Base-by-base conservation (phyloP, 2,113 vertebrate genomes). In the Herpailurus yagouaroundi region DNA sequence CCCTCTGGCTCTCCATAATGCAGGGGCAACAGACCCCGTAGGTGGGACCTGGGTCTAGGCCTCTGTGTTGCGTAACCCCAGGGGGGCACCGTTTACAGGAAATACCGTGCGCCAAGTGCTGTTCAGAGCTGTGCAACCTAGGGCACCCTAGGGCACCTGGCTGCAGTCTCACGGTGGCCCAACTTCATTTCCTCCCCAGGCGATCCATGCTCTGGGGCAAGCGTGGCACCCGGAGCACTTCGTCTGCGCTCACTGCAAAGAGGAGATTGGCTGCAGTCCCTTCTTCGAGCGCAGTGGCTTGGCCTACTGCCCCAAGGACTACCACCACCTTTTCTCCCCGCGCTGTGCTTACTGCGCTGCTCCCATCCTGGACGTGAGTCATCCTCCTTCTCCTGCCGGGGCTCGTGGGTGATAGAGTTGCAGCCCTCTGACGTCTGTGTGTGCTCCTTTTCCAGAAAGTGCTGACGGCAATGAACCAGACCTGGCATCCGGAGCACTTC, bases 401-500 rank as follows among this genome's bases (percentile, higher is more conserved):
- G 41, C 14, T 48, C 74, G 25, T 48, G 41, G 14, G 9, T 16
- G 7, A 76, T 31, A 41, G 21, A 18, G 5, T 45, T 0, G 25
- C 14, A 1, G 33, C 64, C 3, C 57, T 38, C 81, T 95, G 1
- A 95, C 29, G 3, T 4, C 60, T 69, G 41, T 8, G 0, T 76
- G 45, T 94, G 8, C 74, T 93, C 41, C 76, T 87, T 95, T 96
- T 89, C 31, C 98, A 99, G 99, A 99, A 99, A 98, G 99, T 99
- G 96, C 97, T 99, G 98, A 99, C 99, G 0, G 99, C 99, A 2
- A 98, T 99, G 99, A 98, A 99, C 97, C 98, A 99, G 97, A 99
- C 99, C 14, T 99, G 99, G 99, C 99, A 99, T 95, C 99, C 99
- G 0, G 99, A 99, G 92, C 99, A 99, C 97, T 99, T 99, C 98